Evolutionary conservation across 2,113 vertebrate genomes (phyloP).

Genomic region (Cavia aperea): DNA sequence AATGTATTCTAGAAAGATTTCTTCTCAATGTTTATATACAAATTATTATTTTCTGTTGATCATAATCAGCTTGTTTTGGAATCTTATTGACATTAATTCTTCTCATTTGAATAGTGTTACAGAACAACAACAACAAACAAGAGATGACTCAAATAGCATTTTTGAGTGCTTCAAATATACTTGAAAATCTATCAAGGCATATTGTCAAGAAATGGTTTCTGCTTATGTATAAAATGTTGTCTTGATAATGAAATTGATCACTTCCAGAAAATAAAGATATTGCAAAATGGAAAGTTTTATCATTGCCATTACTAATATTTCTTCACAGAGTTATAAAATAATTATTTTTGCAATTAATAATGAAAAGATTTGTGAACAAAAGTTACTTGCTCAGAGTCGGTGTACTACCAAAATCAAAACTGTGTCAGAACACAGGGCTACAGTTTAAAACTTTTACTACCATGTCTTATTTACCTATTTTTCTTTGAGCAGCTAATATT

Average conservation of each 20-base stretch:
- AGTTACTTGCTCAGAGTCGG: background rate
- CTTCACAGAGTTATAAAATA: background rate
- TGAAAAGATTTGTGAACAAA: background rate
- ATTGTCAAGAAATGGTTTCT: background rate
- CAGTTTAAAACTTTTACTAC: background rate
- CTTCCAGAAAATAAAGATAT: background rate
- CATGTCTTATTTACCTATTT: background rate
- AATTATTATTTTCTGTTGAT: background rate
- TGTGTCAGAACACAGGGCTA: background rate
- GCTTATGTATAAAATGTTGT: background rate
- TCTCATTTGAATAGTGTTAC: background rate
- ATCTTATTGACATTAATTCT: slow-evolving; percentile 12
- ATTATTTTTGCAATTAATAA: background rate
- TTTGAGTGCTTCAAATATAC: background rate
- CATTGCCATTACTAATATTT: background rate
- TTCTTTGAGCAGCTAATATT: background rate
- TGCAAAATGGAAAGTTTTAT: background rate
- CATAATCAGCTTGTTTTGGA: background rate
- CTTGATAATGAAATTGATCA: background rate
- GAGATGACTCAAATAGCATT: background rate
- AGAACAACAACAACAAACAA: background rate
- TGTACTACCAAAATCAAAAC: background rate
- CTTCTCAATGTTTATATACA: background rate
- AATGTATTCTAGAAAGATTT: slow-evolving; percentile 12
- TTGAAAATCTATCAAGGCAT: background rate